A percentile compares a stretch with the other conserved stretches of the same genome.
Conservation (phyloP, 2,888 invertebrate species). For the Tetramorium bicarinatum region DNA sequence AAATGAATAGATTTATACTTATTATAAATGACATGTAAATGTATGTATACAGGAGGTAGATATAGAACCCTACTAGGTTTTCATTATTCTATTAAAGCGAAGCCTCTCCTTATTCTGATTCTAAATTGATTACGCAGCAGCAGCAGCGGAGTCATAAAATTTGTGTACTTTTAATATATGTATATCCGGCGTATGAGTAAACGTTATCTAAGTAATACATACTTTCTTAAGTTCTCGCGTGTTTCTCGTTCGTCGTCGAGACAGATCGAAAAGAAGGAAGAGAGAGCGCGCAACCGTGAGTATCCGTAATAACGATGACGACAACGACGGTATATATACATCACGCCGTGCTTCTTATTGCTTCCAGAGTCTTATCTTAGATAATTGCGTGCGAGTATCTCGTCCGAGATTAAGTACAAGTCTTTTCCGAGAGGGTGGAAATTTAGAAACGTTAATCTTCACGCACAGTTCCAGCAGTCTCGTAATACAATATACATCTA, state of each 20-base stretch:
- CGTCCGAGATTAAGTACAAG: constrained; percentile 72
- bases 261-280: constrained; percentile 28
- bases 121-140: constrained; percentile 64
- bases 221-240: constrained; percentile 76
- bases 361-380: constrained; percentile 73
- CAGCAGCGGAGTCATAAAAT: constrained; percentile 79
- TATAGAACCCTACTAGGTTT: constrained; percentile 23
- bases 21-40: constrained; percentile 35
- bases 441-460: constrained; percentile 40
- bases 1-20: constrained; percentile 30
- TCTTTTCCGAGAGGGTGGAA: constrained; percentile 56
- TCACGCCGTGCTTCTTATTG: constrained; percentile 72
- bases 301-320: constrained; percentile 60
- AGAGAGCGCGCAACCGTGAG: constrained; percentile 75
- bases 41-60: constrained; percentile 40
- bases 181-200: constrained; percentile 69
- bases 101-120: constrained; percentile 5
- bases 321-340: constrained; percentile 63
- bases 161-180: constrained; percentile 77
- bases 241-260: constrained; percentile 71
- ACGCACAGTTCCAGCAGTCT: constrained; percentile 33
- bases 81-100: constrained; percentile 15
- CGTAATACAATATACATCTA: constrained; percentile 48
- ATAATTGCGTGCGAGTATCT: constrained; percentile 69
- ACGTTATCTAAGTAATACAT: constrained; percentile 75